A percentile compares a stretch with the other conserved stretches of the same genome.
Conservation (phyloP, 2,113 vertebrate genomes). For the Ageneiosus marmoratus region DNA sequence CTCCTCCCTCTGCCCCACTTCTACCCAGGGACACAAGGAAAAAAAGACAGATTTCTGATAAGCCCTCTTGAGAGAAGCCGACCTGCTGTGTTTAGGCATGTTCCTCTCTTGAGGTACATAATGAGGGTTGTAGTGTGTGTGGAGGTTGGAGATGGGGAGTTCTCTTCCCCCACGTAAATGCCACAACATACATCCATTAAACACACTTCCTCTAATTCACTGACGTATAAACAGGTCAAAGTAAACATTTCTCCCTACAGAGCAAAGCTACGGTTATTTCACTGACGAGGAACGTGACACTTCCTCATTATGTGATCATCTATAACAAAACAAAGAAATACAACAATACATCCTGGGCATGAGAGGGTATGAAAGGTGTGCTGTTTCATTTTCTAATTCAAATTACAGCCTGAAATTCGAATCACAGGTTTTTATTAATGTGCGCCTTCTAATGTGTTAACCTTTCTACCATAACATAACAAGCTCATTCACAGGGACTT, state of each 20-base stretch:
- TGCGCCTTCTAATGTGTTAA: too few relatives aligned
- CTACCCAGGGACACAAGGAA: constrained; percentile 13
- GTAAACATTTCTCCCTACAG: constrained; percentile 38
- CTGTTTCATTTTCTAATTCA: background rate
- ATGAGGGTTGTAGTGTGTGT: background rate
- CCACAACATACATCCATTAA: constrained; percentile 8
- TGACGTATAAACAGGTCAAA: constrained; percentile 22
- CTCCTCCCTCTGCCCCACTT: constrained; percentile 24
- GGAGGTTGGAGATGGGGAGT: background rate
- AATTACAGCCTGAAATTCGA: background rate
- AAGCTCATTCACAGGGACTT: too few relatives aligned
- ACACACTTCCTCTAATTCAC: constrained; percentile 35
- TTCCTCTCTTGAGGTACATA: constrained; percentile 23
- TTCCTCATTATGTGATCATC: background rate
- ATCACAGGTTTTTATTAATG: background rate
- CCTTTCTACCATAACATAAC: too few relatives aligned
- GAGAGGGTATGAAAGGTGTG: background rate
- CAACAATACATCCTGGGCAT: background rate
- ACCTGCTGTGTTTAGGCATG: constrained; percentile 17
- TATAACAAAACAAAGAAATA: background rate
- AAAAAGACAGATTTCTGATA: constrained; percentile 21
- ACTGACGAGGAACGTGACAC: background rate
- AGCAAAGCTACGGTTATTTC: background rate
- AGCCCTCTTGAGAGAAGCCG: constrained; percentile 21
- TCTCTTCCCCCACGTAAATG: constrained; percentile 9